phyloP scores from a whole-genome alignment of 2,797 vertebrate species.

The Chanos chanos region DNA sequence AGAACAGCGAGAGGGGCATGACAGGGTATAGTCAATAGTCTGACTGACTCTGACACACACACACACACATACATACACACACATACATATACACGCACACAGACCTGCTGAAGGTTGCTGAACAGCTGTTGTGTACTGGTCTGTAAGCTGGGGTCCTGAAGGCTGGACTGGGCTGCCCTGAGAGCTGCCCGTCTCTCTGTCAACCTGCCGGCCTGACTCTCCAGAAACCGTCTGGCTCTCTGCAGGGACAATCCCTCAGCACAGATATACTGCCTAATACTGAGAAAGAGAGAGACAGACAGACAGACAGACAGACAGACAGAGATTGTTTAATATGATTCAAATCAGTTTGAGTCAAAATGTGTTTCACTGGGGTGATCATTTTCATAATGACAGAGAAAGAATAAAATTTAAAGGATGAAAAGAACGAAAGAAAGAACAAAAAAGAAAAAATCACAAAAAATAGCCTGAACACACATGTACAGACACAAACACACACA shows the following conservation, averaged over 20 bases:
- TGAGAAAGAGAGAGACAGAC: neutral
- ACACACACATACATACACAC: neutral
- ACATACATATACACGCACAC: neutral
- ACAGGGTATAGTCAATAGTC: too few species aligned
- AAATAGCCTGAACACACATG: too few species aligned
- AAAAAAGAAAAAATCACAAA: neutral
- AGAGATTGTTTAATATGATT: neutral
- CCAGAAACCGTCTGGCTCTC: conserved; percentile 28
- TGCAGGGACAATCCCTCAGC: conserved; percentile 31
- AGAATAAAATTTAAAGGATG: neutral
- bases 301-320: neutral
- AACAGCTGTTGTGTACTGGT: conserved; percentile 1
- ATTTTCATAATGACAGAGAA: neutral
- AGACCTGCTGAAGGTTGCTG: conserved; percentile 20
- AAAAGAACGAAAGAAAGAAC: neutral
- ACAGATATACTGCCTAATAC: conserved; percentile 27
- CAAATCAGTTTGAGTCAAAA: neutral
- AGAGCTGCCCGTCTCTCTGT: conserved; percentile 33
- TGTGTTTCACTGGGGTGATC: too few species aligned
- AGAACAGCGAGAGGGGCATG: too few species aligned
- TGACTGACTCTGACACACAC: neutral
- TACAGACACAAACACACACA: too few species aligned
- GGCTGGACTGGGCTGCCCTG: conserved; percentile 3
- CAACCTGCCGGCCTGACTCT: conserved; percentile 14
- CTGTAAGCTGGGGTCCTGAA: neutral